Percentiles rank a stretch among this genome's conserved stretches.
Conservation (phyloP, 2,113 vertebrate species). For the Lepus europaeus region DNA sequence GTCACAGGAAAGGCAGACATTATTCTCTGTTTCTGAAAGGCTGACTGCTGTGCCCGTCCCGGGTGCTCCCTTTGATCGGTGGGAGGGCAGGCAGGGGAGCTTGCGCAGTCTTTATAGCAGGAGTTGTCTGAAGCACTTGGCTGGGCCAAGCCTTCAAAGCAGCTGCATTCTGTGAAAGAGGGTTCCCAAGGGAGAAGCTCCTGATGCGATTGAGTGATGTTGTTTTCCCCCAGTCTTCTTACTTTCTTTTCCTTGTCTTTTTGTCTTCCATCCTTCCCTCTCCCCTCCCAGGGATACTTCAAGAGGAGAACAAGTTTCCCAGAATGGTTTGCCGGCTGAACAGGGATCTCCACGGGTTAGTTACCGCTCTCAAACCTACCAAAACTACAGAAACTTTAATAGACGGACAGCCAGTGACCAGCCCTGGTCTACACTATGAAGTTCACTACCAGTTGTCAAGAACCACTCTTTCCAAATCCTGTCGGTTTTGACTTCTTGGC, state of each 20-base stretch:
- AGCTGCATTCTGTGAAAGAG: not conserved
- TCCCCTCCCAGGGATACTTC: slow-evolving; percentile 88
- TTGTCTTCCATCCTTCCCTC: not conserved
- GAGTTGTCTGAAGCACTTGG: not conserved
- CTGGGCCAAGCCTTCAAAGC: not conserved
- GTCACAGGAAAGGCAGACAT: not conserved
- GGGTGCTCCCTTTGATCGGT: not conserved
- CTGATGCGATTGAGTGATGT: not conserved
- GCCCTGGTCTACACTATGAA: slow-evolving; percentile 90
- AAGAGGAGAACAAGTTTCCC: slow-evolving; percentile 93
- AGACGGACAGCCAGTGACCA: slow-evolving; percentile 92
- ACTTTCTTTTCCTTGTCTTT: not conserved
- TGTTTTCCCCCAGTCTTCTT: not conserved
- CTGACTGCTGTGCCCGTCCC: not conserved
- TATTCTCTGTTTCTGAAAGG: not conserved
- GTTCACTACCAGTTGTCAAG: slow-evolving; percentile 82
- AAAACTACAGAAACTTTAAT: slow-evolving; percentile 97
- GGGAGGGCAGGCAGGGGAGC: rapidly evolving
- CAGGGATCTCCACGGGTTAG: slow-evolving; percentile 97
- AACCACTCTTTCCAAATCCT: slow-evolving; percentile 83
- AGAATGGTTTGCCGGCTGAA: slow-evolving; percentile 94
- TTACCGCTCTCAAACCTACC: slow-evolving; percentile 98
- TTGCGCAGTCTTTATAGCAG: not conserved
- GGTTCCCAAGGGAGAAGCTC: not conserved
- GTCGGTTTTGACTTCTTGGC: slow-evolving; percentile 83